Conservation (phyloP, 2,797 vertebrate genomes). For the Notolabrus celidotus region DNA sequence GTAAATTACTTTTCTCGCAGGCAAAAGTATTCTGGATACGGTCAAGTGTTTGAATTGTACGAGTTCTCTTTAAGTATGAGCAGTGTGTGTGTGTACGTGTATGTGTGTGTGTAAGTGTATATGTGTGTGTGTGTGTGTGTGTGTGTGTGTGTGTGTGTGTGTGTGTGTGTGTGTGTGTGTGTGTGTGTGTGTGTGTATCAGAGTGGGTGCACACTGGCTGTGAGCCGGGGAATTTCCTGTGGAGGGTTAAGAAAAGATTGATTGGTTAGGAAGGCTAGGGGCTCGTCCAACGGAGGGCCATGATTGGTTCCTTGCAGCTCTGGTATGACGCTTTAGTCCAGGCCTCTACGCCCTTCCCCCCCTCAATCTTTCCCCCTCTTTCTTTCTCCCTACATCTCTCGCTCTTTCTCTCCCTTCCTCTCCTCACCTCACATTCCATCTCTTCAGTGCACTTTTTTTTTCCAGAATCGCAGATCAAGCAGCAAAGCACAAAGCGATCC, state of each 20-base stretch:
- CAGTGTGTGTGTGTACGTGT: not conserved
- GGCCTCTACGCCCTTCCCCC: slow-evolving; percentile 49
- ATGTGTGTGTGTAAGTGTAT: slow-evolving; percentile 18
- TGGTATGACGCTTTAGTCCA: slow-evolving; percentile 79
- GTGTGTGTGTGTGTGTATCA: slow-evolving; percentile 32
- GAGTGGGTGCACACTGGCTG: slow-evolving; percentile 49
- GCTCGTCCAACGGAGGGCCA: slow-evolving; percentile 74
- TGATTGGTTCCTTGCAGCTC: slow-evolving; percentile 72
- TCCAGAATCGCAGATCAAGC: slow-evolving; percentile 75
- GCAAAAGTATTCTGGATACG: slow-evolving; percentile 46
- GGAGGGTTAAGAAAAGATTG: slow-evolving; percentile 62
- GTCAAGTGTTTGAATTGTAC: slow-evolving; percentile 54
- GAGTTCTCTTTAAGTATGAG: slow-evolving; percentile 15
- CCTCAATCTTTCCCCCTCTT: slow-evolving; percentile 20
- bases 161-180: slow-evolving; percentile 20
- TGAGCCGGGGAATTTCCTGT: slow-evolving; percentile 81
- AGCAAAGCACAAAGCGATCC: slow-evolving; percentile 80
- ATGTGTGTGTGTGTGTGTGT: slow-evolving; percentile 10
- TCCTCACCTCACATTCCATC: slow-evolving; percentile 80
- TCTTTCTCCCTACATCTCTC: slow-evolving; percentile 45
- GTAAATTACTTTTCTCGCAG: slow-evolving; percentile 31
- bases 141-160: slow-evolving; percentile 18
- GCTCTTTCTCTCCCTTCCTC: slow-evolving; percentile 49
- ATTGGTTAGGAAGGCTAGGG: slow-evolving; percentile 77
- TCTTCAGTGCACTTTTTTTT: slow-evolving; percentile 70